A percentile compares a stretch with the other conserved stretches of the same genome.
phyloP scores from a whole-genome alignment of 2,888 invertebrate species.

The Strigamia crassipes region DNA sequence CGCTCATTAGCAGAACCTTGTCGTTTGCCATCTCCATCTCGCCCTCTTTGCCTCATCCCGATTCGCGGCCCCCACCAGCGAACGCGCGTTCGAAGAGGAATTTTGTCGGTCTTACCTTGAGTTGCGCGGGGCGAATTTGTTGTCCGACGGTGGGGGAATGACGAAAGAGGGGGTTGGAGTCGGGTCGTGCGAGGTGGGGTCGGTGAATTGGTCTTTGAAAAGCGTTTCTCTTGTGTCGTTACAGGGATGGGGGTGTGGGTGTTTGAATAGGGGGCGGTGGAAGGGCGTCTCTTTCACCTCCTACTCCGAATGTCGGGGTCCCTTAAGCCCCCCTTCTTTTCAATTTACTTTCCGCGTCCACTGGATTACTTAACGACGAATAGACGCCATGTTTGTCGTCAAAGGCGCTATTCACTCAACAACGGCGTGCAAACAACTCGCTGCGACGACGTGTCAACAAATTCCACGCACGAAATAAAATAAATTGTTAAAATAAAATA shows the following conservation, averaged over 20 bases:
- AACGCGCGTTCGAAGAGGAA: neutral
- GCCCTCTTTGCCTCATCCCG: neutral
- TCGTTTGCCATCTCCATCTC: conserved; percentile 28
- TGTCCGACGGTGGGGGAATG: neutral
- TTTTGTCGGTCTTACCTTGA: conserved; percentile 8
- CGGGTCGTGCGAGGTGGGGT: conserved; percentile 21
- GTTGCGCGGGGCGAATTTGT: neutral
- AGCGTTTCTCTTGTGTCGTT: conserved; percentile 40
- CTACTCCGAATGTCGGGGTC: conserved; percentile 20
- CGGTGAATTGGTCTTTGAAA: conserved; percentile 37
- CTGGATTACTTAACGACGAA: conserved; percentile 30
- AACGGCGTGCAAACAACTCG: neutral
- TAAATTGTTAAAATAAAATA: too few species aligned
- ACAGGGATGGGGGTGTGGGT: conserved; percentile 31
- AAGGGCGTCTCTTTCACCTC: conserved; percentile 33
- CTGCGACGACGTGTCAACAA: neutral
- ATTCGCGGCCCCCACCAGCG: neutral
- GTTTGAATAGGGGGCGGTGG: conserved; percentile 42
- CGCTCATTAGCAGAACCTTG: conserved; percentile 40
- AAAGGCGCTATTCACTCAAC: neutral
- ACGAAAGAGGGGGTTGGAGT: neutral
- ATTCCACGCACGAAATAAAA: too few species aligned
- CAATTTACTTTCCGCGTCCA: neutral
- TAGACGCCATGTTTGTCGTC: neutral
- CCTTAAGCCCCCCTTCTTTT: conserved; percentile 20